Conservation (phyloP, 2,888 invertebrate genomes). For the Ormyrus thymus region DNA sequence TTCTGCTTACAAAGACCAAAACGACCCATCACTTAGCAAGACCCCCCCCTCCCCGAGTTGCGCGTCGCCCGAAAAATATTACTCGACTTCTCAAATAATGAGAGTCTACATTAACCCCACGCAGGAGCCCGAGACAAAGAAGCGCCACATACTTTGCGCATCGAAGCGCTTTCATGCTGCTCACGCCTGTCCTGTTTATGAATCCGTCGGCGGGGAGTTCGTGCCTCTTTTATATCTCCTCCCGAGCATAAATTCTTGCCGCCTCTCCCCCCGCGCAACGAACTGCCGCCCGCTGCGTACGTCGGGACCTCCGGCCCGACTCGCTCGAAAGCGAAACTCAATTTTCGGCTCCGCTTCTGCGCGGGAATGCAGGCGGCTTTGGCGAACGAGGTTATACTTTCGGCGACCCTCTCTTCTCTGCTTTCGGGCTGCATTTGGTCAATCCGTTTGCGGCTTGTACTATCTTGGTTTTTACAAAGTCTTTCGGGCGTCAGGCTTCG, state of each 20-base stretch:
- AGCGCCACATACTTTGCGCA: not conserved
- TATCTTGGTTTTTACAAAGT: not conserved
- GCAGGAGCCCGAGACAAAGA: not conserved
- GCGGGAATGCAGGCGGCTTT: slow-evolving; percentile 6
- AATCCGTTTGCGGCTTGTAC: not conserved
- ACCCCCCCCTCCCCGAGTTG: not conserved
- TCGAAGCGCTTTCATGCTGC: slow-evolving; percentile 9
- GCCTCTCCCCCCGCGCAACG: too few species aligned
- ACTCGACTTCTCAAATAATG: not conserved
- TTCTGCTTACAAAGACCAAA: too few species aligned
- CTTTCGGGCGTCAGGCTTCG: not conserved
- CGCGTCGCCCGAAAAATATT: not conserved
- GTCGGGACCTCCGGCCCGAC: not conserved
- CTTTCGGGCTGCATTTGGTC: not conserved
- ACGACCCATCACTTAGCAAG: not conserved
- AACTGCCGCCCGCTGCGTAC: not conserved
- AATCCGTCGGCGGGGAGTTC: slow-evolving; percentile 7
- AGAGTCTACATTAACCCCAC: not conserved
- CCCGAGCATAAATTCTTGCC: too few species aligned
- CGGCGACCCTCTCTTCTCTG: not conserved
- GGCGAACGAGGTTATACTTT: slow-evolving; percentile 22
- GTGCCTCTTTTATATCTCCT: too few species aligned
- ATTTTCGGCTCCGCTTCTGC: slow-evolving; percentile 24
- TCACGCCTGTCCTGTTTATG: slow-evolving; percentile 31
- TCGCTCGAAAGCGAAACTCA: slow-evolving; percentile 25